Base-by-base conservation (phyloP, 2,888 invertebrate genomes). In the Schizaphis graminum region DNA sequence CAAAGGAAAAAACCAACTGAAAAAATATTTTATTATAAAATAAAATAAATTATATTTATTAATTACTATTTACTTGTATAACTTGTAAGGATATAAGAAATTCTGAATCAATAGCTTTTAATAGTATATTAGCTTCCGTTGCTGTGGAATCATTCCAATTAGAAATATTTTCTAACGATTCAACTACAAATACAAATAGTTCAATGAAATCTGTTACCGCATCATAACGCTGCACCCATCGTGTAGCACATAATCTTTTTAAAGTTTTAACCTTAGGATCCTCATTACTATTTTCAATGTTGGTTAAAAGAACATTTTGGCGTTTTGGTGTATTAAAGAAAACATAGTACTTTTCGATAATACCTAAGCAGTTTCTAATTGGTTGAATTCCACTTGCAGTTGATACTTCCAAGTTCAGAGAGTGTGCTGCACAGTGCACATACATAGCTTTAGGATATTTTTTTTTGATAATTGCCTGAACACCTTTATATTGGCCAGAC, bases 351-450 rank as follows among this genome's bases (percentile, higher is more conserved):
- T 67, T 67, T 28, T 28, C 21, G 57, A 57, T 57, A 13, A 57
- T 57, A 11, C 16, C 57, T 57, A 57, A 57, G 24, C 57, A 57
- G 57, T 57, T 57, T 57, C 57, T 57, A 10, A 57, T 57, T 57
- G 57, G 57, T 24, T 57, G 57, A 57, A 57, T 57, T 24, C 57
- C 57, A 57, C 16, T 57, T 57, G 57, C 10, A 16, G 57, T 57
- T 57, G 16, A 57, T 57, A 57, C 10, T 57, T 10, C 57, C 13
- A 57, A 57, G n/a, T 95, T 96, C 57, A 96, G 94, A 89, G 95
- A 95, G 95, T 95, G 95, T 89, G 94, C 95, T 47, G 95, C 92
- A 94, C 95, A 95, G 90, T 95, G 95, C 21, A 95, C 94, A 94
- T 93, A 95, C 90, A 94, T 92, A 86, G 95, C 95, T 87, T 95